Evolutionary conservation across 2,113 vertebrate species (phyloP).

Genomic region (Suncus etruscus): DNA sequence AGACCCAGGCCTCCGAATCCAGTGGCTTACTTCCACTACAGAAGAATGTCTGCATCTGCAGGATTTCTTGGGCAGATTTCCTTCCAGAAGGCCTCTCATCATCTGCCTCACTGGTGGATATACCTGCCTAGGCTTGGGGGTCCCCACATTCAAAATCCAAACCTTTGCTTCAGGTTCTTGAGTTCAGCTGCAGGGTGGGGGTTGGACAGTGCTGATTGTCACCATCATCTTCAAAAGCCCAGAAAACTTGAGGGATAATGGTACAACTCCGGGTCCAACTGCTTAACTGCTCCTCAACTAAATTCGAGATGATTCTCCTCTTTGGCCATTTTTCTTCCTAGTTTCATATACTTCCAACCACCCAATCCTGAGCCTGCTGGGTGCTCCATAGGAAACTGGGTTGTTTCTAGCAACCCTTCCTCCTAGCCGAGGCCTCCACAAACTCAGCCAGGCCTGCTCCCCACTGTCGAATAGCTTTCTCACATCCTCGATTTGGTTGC

Average conservation of each 20-base stretch:
- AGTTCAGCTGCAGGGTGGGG: neutral
- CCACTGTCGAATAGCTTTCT: neutral
- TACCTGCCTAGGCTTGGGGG: neutral
- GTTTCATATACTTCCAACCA: neutral
- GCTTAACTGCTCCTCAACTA: neutral
- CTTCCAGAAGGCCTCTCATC: neutral
- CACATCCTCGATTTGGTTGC: neutral
- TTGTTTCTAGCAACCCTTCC: neutral
- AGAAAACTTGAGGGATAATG: no score
- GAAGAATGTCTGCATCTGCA: neutral
- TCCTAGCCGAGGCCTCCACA: neutral
- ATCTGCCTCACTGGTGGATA: neutral
- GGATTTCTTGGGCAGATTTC: neutral
- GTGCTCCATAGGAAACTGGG: neutral
- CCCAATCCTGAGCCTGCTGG: neutral
- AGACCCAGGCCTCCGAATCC: neutral
- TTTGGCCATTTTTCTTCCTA: neutral
- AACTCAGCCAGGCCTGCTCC: neutral
- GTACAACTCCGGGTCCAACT: neutral
- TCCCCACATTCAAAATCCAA: neutral
- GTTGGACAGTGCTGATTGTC: neutral
- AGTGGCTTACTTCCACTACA: neutral
- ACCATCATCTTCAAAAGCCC: neutral
- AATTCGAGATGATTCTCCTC: neutral
- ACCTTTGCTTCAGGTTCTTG: neutral